Base-by-base conservation (phyloP, 2,888 invertebrate species). In the Microchrysa polita region DNA sequence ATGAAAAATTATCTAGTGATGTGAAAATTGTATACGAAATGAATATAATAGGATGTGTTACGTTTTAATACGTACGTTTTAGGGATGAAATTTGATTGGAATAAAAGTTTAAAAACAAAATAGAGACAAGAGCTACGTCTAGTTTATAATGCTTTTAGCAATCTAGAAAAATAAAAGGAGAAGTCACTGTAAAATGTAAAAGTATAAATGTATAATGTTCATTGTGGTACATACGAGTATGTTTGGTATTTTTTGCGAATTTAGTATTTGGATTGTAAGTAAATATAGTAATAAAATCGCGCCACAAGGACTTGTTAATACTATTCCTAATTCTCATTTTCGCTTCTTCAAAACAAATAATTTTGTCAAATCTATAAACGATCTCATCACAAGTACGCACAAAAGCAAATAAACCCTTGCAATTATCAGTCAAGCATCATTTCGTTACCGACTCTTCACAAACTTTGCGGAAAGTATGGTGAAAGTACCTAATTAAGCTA, bases 401-500 rank as follows among this genome's bases (percentile, higher is more conserved):
- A n/a, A n/a, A 48, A 48, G 12, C 48, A 48, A 48, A 48, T 48
- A 48, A 48, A n/a, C 16, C 48, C 48, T 48, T 48, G 5, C 12
- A 48, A 48, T 48, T n/a, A 48, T 48, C 48, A n/a, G 48, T n/a
- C 12, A 48, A 48, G 16, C 55, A 57, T n/a, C 55, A 52, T 14
- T 52, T 57, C 18, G 10, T 4, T 18, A 22, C n/a, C 55, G 18
- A 18, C 10, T 12, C 22, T 57, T 57, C 55, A n/a, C n/a, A 48
- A 48, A 48, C 14, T 48, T 42, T 48, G 16, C 10, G 14, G 16
- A 48, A 48, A 48, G 48, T 67, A 55, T 44, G 16, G 7, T 2
- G 42, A 23, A 55, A 57, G 69, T 57, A 69, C 42, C 69, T 69
- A 69, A 69, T 69, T 69, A 69, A 69, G 69, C 69, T 69, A 69